phyloP scores from a whole-genome alignment of 2,888 invertebrate species.

The Theodoxus fluviatilis region DNA sequence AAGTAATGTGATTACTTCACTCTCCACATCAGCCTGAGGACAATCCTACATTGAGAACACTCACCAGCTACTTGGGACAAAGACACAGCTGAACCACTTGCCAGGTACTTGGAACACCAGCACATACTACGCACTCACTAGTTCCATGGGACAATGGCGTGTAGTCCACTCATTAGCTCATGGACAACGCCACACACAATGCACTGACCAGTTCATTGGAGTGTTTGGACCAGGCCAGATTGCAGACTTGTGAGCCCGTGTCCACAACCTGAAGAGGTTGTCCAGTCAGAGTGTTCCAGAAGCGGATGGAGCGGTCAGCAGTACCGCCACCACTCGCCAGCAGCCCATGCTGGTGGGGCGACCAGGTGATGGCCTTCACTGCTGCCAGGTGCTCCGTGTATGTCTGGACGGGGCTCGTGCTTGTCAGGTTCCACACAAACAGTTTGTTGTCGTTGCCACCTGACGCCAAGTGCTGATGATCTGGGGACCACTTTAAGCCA shows the following conservation, averaged over 20 bases:
- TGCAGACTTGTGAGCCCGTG: slow-evolving; percentile 97
- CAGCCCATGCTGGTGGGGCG: slow-evolving; percentile 96
- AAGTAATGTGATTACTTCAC: too few relatives aligned
- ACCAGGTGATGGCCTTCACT: slow-evolving; percentile 97
- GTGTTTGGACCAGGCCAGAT: slow-evolving; percentile 98
- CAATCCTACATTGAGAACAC: too few relatives aligned
- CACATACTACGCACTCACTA: too few relatives aligned
- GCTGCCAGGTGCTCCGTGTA: slow-evolving; percentile 95
- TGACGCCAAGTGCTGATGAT: slow-evolving; percentile 94
- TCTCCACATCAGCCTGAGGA: too few relatives aligned
- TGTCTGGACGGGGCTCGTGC: slow-evolving; percentile 81
- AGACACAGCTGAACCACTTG: too few relatives aligned
- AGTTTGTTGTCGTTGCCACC: slow-evolving; percentile 98
- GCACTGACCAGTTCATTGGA: slow-evolving; percentile 88
- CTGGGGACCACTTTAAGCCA: slow-evolving; percentile 98
- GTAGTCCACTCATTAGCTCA: too few relatives aligned
- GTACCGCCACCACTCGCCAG: slow-evolving; percentile 99
- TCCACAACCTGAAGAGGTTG: slow-evolving; percentile 98
- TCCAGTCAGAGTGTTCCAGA: slow-evolving; percentile 98
- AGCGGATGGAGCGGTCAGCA: slow-evolving; percentile 93
- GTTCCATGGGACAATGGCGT: too few relatives aligned
- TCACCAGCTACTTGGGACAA: too few relatives aligned
- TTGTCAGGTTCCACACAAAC: slow-evolving; percentile 83
- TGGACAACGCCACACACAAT: too few relatives aligned
- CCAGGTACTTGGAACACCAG: too few relatives aligned